A percentile compares a stretch with the other conserved stretches of the same genome.
Evolutionary conservation across 1,140 invertebrate genomes (phyloP).

Genomic region (Coenobita brevimanus): DNA sequence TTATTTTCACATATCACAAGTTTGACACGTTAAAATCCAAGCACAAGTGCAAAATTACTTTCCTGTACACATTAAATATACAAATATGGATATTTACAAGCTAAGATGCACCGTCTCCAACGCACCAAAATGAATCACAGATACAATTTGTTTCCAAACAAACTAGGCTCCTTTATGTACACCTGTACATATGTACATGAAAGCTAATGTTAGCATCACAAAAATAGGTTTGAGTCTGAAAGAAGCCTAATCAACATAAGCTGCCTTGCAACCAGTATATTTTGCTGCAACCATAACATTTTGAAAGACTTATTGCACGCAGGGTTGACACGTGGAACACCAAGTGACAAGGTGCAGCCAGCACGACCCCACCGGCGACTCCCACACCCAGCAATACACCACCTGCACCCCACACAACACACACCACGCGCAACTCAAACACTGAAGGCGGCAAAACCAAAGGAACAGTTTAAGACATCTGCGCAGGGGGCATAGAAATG

Average conservation of each 20-base stretch:
- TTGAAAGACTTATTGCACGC: conserved; percentile 66
- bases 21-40: conserved; percentile 63
- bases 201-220: conserved; percentile 63
- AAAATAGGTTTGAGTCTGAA: conserved; percentile 63
- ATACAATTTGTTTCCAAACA: conserved; percentile 64
- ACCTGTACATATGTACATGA: conserved; percentile 58
- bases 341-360: conserved; percentile 49
- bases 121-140: conserved; percentile 63
- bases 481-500: too few relatives aligned
- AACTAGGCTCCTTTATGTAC: conserved; percentile 60
- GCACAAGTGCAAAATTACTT: conserved; percentile 63
- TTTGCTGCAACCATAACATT: conserved; percentile 40
- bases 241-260: conserved; percentile 62
- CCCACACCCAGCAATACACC: neutral
- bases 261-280: conserved; percentile 57
- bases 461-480: too few relatives aligned
- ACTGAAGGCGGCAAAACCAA: too few relatives aligned
- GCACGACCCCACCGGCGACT: conserved; percentile 44
- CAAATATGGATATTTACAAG: conserved; percentile 64
- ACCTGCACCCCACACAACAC: neutral
- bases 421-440: neutral
- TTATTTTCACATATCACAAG: conserved; percentile 66
- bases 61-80: conserved; percentile 65
- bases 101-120: conserved; percentile 59
- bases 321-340: conserved; percentile 53